A percentile compares a stretch with the other conserved stretches of the same genome.
Evolutionary conservation across 2,797 vertebrate species (phyloP).

Genomic region (Sebastolobus altivelis): DNA sequence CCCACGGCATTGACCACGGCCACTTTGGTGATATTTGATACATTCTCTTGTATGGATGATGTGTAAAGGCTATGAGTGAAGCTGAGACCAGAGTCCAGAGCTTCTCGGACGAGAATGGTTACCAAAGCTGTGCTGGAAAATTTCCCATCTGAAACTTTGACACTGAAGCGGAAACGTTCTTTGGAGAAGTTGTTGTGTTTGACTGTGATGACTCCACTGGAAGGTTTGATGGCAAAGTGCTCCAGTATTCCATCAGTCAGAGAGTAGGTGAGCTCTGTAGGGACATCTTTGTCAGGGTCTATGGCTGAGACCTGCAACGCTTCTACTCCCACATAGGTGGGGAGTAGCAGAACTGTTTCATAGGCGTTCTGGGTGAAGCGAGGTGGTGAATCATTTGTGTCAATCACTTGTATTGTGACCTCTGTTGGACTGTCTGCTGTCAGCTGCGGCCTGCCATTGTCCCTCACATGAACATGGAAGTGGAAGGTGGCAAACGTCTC

Average conservation of each 20-base stretch:
- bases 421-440: conserved; percentile 94
- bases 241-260: conserved; percentile 90
- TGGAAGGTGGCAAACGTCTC: conserved; percentile 91
- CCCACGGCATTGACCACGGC: conserved; percentile 96
- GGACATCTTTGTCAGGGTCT: conserved; percentile 92
- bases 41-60: conserved; percentile 93
- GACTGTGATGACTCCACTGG: conserved; percentile 90
- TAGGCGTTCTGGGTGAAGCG: conserved; percentile 91
- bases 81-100: conserved; percentile 94
- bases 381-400: conserved; percentile 97
- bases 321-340: conserved; percentile 96
- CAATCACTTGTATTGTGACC: conserved; percentile 93
- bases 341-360: conserved; percentile 92
- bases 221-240: conserved; percentile 91
- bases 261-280: conserved; percentile 90
- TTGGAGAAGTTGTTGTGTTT: conserved; percentile 93
- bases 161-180: conserved; percentile 92
- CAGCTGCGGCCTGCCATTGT: conserved; percentile 93
- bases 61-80: conserved; percentile 92
- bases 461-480: conserved; percentile 95
- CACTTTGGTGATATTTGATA: conserved; percentile 92
- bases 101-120: conserved; percentile 91
- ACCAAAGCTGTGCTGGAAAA: conserved; percentile 92
- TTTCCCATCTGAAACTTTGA: conserved; percentile 95
- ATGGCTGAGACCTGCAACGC: conserved; percentile 91